Evolutionary conservation across 2,888 invertebrate genomes (phyloP), one percentile per base, ranked within the genome.

Genomic region (Limnephilus rhombicus): DNA sequence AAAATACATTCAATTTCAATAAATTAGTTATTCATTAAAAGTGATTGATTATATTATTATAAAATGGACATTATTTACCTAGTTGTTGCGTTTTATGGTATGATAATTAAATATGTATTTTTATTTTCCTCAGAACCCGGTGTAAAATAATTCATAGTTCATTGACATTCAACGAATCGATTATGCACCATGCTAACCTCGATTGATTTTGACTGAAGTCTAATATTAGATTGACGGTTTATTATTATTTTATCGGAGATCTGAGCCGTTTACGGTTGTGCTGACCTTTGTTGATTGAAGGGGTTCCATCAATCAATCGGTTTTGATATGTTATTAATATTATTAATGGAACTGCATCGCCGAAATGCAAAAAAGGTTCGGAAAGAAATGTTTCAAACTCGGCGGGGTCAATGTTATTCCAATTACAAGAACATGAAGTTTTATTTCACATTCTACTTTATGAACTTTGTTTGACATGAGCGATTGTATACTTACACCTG

Each of bases 281-380:
- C n/a, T 89, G 31, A 80, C 88, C 80, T 89, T 80, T 89, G n/a
- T 18, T n/a, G 2, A 37, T 53, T 24, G n/a, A 37, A 80, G 37
- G 24, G 31, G 88, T 37, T 80, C n/a, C 68, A 89, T 89, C 88
- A 89, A 89, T 89, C 88, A 89, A 68, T 86, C 37, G 41, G 68
- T 68, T 68, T n/a, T 68, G 68, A 68, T 68, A n/a, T 68, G 68
- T 24, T 24, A 9, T 68, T 68, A 68, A 68, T 68, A 68, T 68
- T n/a, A n/a, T 24, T 68, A 68, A 68, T 68, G 68, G 68, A 68
- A 68, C 53, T 68, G 68, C 68, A 68, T 68, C 24, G 68, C 24
- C 68, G n/a, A 68, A 68, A 68, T 68, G 68, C 68, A 68, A n/a
- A 68, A 68, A 68, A n/a, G 2, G 24, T 68, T 24, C 1, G 24